Evolutionary conservation across 2,113 vertebrate genomes (phyloP).

Genomic region (Ploceus nigricollis): DNA sequence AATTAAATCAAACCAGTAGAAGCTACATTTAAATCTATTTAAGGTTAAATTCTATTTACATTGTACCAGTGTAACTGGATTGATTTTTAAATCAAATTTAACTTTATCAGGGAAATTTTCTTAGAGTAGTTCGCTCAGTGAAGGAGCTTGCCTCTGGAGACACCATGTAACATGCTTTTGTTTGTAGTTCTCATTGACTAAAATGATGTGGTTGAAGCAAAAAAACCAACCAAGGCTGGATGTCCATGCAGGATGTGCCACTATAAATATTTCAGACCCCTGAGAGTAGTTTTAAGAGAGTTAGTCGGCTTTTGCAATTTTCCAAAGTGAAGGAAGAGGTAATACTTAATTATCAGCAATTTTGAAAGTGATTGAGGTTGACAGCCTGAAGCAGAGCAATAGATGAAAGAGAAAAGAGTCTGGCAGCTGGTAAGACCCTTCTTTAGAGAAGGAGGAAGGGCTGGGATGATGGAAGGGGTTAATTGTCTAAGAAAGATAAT

Average conservation of each 20-base stretch:
- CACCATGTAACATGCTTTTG: background rate
- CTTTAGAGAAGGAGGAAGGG: background rate
- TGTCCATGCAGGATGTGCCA: background rate
- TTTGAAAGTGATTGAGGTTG: background rate
- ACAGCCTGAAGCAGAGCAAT: background rate
- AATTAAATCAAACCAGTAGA: background rate
- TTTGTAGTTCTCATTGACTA: background rate
- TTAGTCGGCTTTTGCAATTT: background rate
- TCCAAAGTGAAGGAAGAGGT: background rate
- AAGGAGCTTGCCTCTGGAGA: background rate
- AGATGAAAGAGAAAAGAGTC: background rate
- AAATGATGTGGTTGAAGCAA: background rate
- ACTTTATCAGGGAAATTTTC: background rate
- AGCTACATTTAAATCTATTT: background rate
- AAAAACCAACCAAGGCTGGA: background rate
- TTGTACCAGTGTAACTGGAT: background rate
- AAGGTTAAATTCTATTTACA: background rate
- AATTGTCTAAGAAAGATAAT: conserved; percentile 6
- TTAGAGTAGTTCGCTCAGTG: background rate
- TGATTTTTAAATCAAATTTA: background rate
- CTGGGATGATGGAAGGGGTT: background rate
- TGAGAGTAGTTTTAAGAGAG: background rate
- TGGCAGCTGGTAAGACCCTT: background rate
- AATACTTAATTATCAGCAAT: background rate
- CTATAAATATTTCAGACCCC: background rate